A percentile compares a stretch with the other conserved stretches of the same genome.
Conservation (phyloP, 2,113 vertebrate genomes). For the Vanacampus margaritifer region DNA sequence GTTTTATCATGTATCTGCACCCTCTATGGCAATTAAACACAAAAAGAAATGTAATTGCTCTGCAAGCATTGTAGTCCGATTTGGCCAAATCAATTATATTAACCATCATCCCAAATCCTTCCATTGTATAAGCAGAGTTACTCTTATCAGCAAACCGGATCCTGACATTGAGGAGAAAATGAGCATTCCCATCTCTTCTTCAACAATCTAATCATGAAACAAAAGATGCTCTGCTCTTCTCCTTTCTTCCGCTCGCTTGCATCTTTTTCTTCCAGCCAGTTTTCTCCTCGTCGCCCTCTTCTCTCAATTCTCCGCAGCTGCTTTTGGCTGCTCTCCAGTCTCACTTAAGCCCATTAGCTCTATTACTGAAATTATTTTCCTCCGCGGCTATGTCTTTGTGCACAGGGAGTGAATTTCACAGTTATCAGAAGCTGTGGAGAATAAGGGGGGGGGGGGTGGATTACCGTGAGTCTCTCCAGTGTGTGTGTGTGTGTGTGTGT, state of each 20-base stretch:
- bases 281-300: neutral
- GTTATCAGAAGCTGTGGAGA: slow-evolving; percentile 74
- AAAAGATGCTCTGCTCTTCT: slow-evolving; percentile 47
- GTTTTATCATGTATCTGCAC: slow-evolving; percentile 17
- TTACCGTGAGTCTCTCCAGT: slow-evolving; percentile 45
- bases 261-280: slow-evolving; percentile 61
- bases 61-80: slow-evolving; percentile 59
- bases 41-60: slow-evolving; percentile 64
- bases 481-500: slow-evolving; percentile 31
- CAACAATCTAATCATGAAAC: slow-evolving; percentile 59
- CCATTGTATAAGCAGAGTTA: slow-evolving; percentile 51
- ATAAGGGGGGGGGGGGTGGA: slow-evolving; percentile 39
- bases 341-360: slow-evolving; percentile 82
- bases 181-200: slow-evolving; percentile 48
- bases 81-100: slow-evolving; percentile 72
- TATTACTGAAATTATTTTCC: slow-evolving; percentile 84
- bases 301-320: slow-evolving; percentile 61
- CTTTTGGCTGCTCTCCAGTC: slow-evolving; percentile 78
- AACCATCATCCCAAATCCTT: slow-evolving; percentile 76
- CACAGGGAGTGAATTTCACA: slow-evolving; percentile 81
- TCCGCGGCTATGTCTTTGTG: slow-evolving; percentile 74
- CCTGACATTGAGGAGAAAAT: slow-evolving; percentile 57
- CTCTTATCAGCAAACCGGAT: slow-evolving; percentile 69
- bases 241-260: slow-evolving; percentile 26
- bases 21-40: slow-evolving; percentile 60